Percentiles rank a stretch among this genome's conserved stretches.
phyloP scores from a whole-genome alignment of 92 coral and sea anemone genomes.

The Bergia sp. region DNA sequence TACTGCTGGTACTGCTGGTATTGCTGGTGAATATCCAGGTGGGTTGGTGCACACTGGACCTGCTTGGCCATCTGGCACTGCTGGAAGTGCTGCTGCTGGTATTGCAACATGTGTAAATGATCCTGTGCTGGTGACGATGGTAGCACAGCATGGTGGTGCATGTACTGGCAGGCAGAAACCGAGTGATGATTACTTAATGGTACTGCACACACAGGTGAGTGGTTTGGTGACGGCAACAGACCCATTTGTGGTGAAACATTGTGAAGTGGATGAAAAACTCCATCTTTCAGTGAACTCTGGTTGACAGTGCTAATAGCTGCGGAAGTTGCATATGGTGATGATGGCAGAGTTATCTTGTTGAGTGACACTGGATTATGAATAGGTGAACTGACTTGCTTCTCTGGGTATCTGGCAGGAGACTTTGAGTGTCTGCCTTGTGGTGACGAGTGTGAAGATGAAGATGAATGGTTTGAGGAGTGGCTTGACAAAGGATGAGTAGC shows the following conservation, averaged over 20 bases:
- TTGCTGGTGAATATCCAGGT: constrained; percentile 34
- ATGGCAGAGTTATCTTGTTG: constrained; percentile 9
- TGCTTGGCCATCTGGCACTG: constrained; percentile 25
- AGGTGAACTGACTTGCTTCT: constrained; percentile 29
- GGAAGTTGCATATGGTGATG: constrained; percentile 3
- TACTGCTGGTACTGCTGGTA: constrained; percentile 39
- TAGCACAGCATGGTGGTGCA: constrained; percentile 25
- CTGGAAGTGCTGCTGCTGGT: constrained; percentile 30
- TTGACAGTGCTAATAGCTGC: constrained; percentile 12
- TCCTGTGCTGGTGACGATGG: constrained; percentile 24
- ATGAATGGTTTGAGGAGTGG: background rate
- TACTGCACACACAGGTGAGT: background rate
- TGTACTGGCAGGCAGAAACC: constrained; percentile 2
- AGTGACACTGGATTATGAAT: background rate
- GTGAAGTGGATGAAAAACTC: constrained; percentile 30
- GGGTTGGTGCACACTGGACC: constrained; percentile 1
- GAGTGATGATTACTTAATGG: constrained; percentile 23
- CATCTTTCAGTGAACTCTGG: constrained; percentile 9
- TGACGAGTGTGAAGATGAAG: background rate
- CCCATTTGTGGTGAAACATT: constrained; percentile 23
- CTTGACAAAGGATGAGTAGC: background rate
- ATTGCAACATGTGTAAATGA: constrained; percentile 21
- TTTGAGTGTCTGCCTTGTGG: constrained; percentile 25
- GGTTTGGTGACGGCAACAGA: constrained; percentile 6
- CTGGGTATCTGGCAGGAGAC: constrained; percentile 28